Evolutionary conservation across 2,113 vertebrate genomes (phyloP), one percentile per base, ranked within the genome.

Genomic region (Xerus inauris): DNA sequence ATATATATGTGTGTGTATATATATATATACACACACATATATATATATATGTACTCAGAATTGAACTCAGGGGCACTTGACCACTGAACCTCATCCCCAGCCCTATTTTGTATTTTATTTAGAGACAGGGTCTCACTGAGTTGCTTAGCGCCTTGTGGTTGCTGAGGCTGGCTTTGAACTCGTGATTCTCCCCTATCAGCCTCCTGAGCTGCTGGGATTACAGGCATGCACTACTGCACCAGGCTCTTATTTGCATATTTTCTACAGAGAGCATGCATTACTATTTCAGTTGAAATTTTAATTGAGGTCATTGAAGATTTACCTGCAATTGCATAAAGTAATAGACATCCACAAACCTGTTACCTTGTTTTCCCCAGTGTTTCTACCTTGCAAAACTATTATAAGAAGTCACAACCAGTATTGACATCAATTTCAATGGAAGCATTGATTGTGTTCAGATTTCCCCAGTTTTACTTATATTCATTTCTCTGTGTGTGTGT

Each of bases 211-310:
- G n/a, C n/a, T n/a, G n/a, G n/a, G n/a, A n/a, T n/a, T n/a, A n/a
- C n/a, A n/a, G n/a, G n/a, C n/a, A n/a, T n/a, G n/a, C n/a, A n/a
- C n/a, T n/a, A n/a, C n/a, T n/a, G n/a, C n/a, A n/a, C n/a, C n/a
- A n/a, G n/a, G n/a, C n/a, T n/a, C n/a, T n/a, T n/a, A 85, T 79
- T 6, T 40, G 22, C 17, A 57, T 57, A 40, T 73, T 93, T 85
- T 79, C 26, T 51, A 51, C 17, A n/a, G 42, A 84, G 30, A 57
- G 2, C 45, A 71, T 47, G 11, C 59, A 62, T 62, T 35, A 28
- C 72, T 83, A 92, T 89, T 89, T 92, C 59, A 73, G 9, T 67
- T 80, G 42, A 86, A 80, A 62, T 89, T 76, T 86, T 92, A 67
- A 72, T 73, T 81, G 57, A 96, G 32, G 35, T 80, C 45, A 54